Conservation (phyloP, 2,797 vertebrate species). For the Malurus splendens region DNA sequence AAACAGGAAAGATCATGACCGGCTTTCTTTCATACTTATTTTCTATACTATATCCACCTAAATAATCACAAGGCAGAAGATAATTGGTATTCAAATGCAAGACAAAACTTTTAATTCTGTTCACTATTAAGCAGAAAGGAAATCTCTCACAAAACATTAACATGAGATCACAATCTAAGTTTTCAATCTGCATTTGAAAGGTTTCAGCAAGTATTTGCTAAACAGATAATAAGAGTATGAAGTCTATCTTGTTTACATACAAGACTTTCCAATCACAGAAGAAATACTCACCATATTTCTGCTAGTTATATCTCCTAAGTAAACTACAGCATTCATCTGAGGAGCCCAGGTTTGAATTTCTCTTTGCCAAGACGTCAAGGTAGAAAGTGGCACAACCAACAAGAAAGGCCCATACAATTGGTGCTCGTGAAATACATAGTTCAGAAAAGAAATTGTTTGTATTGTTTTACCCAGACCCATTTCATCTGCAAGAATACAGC, state of each 20-base stretch:
- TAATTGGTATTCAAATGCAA: background rate
- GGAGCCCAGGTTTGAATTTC: constrained; percentile 94
- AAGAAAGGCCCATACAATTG: constrained; percentile 32
- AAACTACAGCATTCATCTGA: constrained; percentile 94
- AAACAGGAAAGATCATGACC: background rate
- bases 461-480: constrained; percentile 98
- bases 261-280: background rate
- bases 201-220: background rate
- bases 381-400: constrained; percentile 51
- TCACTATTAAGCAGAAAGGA: background rate
- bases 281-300: constrained; percentile 88
- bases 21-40: background rate
- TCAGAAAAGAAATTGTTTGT: constrained; percentile 94
- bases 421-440: constrained; percentile 91
- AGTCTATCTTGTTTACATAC: background rate
- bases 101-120: background rate
- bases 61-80: background rate
- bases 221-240: background rate
- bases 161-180: background rate
- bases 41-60: background rate
- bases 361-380: constrained; percentile 93
- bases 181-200: background rate
- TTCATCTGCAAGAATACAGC: constrained; percentile 96
- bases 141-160: background rate
- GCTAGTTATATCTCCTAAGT: constrained; percentile 94